phyloP scores from a whole-genome alignment of 2,797 vertebrate species.

The Oceanodroma leucorhoa region DNA sequence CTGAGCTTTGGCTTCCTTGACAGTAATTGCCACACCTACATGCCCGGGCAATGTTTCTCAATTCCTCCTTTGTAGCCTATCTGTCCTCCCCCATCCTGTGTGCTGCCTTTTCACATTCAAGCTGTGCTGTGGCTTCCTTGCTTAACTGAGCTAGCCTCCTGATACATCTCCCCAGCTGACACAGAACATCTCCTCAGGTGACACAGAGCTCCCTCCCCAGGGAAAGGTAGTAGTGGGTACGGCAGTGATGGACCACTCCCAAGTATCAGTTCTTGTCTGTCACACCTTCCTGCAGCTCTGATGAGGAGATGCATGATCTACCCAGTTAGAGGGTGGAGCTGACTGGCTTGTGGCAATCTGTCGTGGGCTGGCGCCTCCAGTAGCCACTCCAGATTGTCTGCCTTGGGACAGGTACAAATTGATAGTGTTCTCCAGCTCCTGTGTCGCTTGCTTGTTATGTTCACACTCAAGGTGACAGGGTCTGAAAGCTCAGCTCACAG shows the following conservation, averaged over 20 bases:
- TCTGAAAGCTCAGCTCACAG: neutral
- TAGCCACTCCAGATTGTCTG: neutral
- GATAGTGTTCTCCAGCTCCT: neutral
- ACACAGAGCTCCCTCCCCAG: neutral
- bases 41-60: neutral
- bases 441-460: neutral
- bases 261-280: neutral
- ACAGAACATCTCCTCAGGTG: neutral
- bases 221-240: neutral
- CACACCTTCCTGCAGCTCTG: neutral
- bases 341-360: neutral
- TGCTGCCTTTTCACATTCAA: neutral
- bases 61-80: neutral
- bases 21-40: neutral
- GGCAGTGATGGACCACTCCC: neutral
- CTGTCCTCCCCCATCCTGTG: neutral
- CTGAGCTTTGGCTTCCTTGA: neutral
- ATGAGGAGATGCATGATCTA: neutral
- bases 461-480: neutral
- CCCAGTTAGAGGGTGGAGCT: neutral
- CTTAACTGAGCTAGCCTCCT: neutral
- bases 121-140: neutral
- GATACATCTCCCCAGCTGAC: neutral
- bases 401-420: too few relatives aligned
- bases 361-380: neutral